phyloP scores from a whole-genome alignment of 2,113 vertebrate species.

The Acanthochromis polyacanthus region DNA sequence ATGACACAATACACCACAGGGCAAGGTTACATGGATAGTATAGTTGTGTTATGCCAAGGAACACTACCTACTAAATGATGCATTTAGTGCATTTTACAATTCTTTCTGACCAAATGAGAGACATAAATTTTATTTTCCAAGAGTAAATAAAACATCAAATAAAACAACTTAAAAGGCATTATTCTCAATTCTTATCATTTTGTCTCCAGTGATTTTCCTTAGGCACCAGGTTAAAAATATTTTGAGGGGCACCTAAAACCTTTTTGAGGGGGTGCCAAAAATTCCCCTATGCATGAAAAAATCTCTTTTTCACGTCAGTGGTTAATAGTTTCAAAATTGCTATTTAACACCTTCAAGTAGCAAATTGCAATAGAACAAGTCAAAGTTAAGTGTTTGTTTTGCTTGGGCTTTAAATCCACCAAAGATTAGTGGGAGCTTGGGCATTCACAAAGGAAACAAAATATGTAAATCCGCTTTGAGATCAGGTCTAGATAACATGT shows the following conservation, averaged over 20 bases:
- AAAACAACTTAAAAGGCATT: too few relatives aligned
- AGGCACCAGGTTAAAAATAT: too few relatives aligned
- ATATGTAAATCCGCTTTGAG: constrained; percentile 40
- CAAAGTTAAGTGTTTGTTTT: constrained; percentile 57
- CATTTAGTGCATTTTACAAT: too few relatives aligned
- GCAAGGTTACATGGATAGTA: neutral
- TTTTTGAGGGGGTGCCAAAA: too few relatives aligned
- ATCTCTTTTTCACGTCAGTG: neutral
- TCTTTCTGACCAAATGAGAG: too few relatives aligned
- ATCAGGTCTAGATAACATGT: constrained; percentile 33
- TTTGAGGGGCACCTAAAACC: too few relatives aligned
- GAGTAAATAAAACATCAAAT: too few relatives aligned
- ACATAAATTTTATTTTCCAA: too few relatives aligned
- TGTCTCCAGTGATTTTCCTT: too few relatives aligned
- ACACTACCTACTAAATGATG: neutral
- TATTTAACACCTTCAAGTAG: constrained; percentile 4
- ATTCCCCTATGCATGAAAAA: too few relatives aligned
- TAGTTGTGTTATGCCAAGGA: neutral
- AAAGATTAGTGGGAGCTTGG: constrained; percentile 36
- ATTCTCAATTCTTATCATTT: too few relatives aligned
- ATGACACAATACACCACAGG: neutral
- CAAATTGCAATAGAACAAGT: neutral
- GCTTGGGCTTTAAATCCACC: constrained; percentile 33
- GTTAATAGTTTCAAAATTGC: neutral
- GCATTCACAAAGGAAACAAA: constrained; percentile 36